Base-by-base conservation (phyloP, 2,888 invertebrate species). In the Phengaris arion region DNA sequence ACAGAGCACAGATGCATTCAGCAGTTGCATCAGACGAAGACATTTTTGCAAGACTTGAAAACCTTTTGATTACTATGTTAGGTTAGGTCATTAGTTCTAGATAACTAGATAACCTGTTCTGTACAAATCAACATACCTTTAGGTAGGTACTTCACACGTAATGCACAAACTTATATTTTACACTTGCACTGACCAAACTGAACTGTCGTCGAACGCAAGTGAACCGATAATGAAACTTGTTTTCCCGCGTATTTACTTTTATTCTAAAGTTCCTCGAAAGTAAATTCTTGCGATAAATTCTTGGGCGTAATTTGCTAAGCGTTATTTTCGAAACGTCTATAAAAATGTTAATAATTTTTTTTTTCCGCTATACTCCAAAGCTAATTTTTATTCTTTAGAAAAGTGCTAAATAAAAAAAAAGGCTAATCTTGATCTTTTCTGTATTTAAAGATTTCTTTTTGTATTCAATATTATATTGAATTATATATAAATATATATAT, bases 231-330 rank as follows among this genome's bases (percentile, higher is more conserved):
- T 85, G 84, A 81, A 82, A 83, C 75, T 76, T 74, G 75, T 78
- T 82, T 84, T 83, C 81, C 80, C 85, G 84, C 84, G 81, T 79
- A 77, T 82, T 82, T 77, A 79, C 80, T 81, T 85, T 84, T 84
- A 85, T 84, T 83, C 82, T 80, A 79, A 80, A 79, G 80, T 80
- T 77, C 68, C 75, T 75, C 70, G 75, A 70, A 70, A 70, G 75
- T 70, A 48, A 75, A 70, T 70, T 59, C 75, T 70, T 46, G 15
- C 70, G 51, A 52, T 54, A 12, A 74, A n/a, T 77, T 78, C 78
- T 77, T 76, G 74, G 68, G 12, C 69, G 46, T 68, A 22, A 12
- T 46, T 46, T 57, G 51, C 13, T 51, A 59, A 13, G 68, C 52
- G 57, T 74, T 75, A 6, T 68, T 68, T 35, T 45, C 5, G 12